Evolutionary conservation across 1,140 invertebrate genomes (phyloP).

Genomic region (Oryzaephilus surinamensis): DNA sequence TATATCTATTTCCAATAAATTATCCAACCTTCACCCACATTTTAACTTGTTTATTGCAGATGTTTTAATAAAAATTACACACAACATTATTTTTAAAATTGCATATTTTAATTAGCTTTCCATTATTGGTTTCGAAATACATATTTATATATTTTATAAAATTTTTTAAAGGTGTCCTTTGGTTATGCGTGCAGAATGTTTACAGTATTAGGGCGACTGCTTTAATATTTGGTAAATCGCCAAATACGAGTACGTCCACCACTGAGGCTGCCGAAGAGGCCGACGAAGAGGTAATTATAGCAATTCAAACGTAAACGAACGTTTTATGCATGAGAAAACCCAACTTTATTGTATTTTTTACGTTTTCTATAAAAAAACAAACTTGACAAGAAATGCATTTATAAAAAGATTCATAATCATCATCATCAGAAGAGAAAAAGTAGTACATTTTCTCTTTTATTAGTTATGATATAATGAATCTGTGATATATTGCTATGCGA

Average conservation of each 20-base stretch:
- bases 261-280: slow-evolving; percentile 10
- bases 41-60: slow-evolving; percentile 1
- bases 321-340: too few species aligned
- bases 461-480: too few species aligned
- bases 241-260: slow-evolving; percentile 29
- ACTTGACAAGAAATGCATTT: too few species aligned
- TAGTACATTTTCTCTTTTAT: too few species aligned
- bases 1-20: too few species aligned
- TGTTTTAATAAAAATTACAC: slow-evolving; percentile 1
- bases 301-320: too few species aligned
- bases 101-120: slow-evolving; percentile 5
- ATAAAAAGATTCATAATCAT: too few species aligned
- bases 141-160: slow-evolving; percentile 5
- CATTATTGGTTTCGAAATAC: slow-evolving; percentile 2
- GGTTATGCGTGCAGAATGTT: slow-evolving; percentile 31
- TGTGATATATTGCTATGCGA: too few species aligned
- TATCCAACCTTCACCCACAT: slow-evolving; percentile 8
- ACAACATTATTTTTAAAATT: too few species aligned
- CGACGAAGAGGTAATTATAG: slow-evolving; percentile 11
- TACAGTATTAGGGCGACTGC: slow-evolving; percentile 29
- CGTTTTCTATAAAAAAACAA: too few species aligned
- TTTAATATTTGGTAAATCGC: slow-evolving; percentile 29
- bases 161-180: slow-evolving; percentile 27
- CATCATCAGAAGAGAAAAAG: too few species aligned
- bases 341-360: too few species aligned